These are phyloP conservation scores for Criorhina ranunculi DNA, from an alignment of 2,888 invertebrate species.

Conservation along the genomic window DNA sequence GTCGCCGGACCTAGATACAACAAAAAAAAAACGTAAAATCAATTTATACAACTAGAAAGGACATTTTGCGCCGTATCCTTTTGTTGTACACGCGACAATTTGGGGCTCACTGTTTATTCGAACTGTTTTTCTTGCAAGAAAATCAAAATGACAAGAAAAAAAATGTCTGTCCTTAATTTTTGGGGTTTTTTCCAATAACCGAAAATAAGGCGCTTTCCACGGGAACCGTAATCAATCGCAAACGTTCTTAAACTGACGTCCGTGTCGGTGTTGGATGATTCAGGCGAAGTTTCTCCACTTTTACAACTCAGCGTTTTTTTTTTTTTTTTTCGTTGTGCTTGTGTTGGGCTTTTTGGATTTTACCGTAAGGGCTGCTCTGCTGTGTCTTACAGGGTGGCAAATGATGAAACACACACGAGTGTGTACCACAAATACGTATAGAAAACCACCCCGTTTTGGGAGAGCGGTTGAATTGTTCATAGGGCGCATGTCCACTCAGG, in stretches of 20 bases:
- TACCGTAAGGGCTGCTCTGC: conserved; percentile 42
- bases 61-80: conserved; percentile 51
- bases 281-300: conserved; percentile 58
- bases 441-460: conserved; percentile 1
- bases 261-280: conserved; percentile 58
- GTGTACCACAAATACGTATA: conserved; percentile 37
- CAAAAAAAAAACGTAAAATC: conserved; percentile 36
- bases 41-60: conserved; percentile 55
- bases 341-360: conserved; percentile 67
- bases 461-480: conserved; percentile 5
- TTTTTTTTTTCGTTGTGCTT: conserved; percentile 34
- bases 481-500: conserved; percentile 66
- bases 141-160: conserved; percentile 27
- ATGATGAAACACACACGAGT: conserved; percentile 15
- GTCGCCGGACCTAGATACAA: conserved; percentile 35
- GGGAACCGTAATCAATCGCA: conserved; percentile 72
- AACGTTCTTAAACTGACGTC: conserved; percentile 74
- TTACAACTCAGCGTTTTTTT: conserved; percentile 69
- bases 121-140: conserved; percentile 12
- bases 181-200: conserved; percentile 67
- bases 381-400: conserved; percentile 60
- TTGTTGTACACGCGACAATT: not conserved
- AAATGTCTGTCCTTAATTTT: conserved; percentile 63
- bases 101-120: not conserved
- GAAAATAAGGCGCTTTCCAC: conserved; percentile 54